Percentiles rank a stretch among this genome's conserved stretches.
Conservation (phyloP, 2,797 vertebrate species). For the Eospalax fontanierii region DNA sequence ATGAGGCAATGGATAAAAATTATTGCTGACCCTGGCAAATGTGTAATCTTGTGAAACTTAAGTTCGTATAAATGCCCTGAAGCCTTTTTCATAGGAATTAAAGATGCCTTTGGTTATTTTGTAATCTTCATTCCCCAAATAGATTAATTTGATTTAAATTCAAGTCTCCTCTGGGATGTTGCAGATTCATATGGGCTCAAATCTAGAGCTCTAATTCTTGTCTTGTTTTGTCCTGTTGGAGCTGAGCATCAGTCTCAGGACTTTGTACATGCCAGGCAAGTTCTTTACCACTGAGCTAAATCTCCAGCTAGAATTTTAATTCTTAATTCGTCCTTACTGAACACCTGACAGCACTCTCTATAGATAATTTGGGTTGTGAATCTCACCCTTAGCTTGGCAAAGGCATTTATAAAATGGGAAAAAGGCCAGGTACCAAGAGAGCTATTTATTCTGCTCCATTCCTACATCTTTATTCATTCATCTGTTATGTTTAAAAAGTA, state of each 20-base stretch:
- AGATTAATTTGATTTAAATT: conserved; percentile 25
- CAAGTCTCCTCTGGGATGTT: not conserved
- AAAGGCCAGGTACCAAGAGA: conserved; percentile 79
- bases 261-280: not conserved
- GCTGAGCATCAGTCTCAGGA: not conserved
- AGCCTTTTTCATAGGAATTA: not conserved
- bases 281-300: not conserved
- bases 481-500: conserved; percentile 81
- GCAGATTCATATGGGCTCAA: not conserved
- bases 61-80: not conserved
- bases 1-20: not conserved
- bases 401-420: conserved; percentile 84
- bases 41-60: not conserved
- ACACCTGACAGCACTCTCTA: conserved; percentile 73
- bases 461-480: conserved; percentile 74
- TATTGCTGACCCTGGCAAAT: not conserved
- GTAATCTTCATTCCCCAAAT: conserved; percentile 7
- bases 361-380: conserved; percentile 79
- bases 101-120: not conserved
- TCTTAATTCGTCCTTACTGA: conserved; percentile 1
- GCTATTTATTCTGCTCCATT: conserved; percentile 75
- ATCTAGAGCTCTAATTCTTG: conserved; percentile 21
- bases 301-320: not conserved
- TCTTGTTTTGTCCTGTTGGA: not conserved
- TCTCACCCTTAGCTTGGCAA: conserved; percentile 79